Base-by-base conservation (phyloP, 2,797 vertebrate genomes). In the Pelochelys cantorii region DNA sequence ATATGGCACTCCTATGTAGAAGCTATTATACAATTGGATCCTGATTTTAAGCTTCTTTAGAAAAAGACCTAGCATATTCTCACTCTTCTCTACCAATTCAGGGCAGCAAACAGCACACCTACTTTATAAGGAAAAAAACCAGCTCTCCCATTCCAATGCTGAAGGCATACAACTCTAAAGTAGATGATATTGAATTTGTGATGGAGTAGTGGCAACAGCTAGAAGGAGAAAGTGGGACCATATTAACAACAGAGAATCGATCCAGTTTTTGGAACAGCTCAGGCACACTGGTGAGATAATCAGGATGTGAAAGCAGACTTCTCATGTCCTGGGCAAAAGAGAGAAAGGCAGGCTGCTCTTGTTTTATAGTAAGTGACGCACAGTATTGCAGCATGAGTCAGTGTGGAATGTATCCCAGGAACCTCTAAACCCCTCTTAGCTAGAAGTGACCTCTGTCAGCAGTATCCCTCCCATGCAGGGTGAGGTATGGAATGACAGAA, bases 331-430 rank as follows among this genome's bases (percentile, higher is more conserved):
- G 29, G 53, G 68, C 48, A 88, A 9, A 52, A 48, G 42, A 42
- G 42, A 79, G 79, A 52, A 90, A 89, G 82, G 80, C 88, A 85
- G 42, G 86, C 31, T 80, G 37, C 15, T 79, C 42, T 82, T 85
- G 60, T 74, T 54, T 78, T 82, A 56, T 52, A 89, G 62, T 27
- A 71, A 79, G 85, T 91, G 4, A 86, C 59, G 52, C 83, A 3
- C 34, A 18, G 88, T 54, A 68, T 7, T 29, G 78, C 79, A 53
- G 83, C 8, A 48, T 42, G 29, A 92, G n/a, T 81, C 83, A 79
- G 25, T 87, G 81, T 90, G 88, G 57, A 90, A 80, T 31, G 71
- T n/a, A 4, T 84, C 77, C 42, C 22, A 80, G 22, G 54, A 93
- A 48, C 1, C 20, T 88, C 15, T 88, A 80, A 77, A 68, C 20